Conservation (phyloP, 1,140 invertebrate species). For the Aricia agestis region DNA sequence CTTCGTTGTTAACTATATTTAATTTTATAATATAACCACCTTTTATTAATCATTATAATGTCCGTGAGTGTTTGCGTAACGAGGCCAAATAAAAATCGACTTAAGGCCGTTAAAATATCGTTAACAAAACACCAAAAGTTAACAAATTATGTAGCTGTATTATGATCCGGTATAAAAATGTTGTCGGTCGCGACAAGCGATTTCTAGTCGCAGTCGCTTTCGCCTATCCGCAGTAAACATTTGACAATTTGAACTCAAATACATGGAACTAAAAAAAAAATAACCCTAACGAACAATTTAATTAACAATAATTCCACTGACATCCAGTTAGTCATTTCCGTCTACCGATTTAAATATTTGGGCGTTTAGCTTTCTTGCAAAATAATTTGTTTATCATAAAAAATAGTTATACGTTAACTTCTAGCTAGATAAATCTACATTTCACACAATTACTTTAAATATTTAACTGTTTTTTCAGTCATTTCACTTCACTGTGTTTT, state of each 20-base stretch:
- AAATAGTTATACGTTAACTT: constrained; percentile 44
- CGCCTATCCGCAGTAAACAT: too few species aligned
- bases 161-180: background rate
- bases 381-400: constrained; percentile 27
- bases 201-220: background rate
- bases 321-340: background rate
- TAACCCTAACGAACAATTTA: background rate
- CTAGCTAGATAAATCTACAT: constrained; percentile 44
- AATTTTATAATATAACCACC: constrained; percentile 17
- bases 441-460: constrained; percentile 48
- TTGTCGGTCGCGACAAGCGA: background rate
- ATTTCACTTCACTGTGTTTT: constrained; percentile 27
- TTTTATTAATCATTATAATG: background rate
- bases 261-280: background rate
- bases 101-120: constrained; percentile 2
- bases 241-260: too few species aligned
- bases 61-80: background rate
- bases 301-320: background rate
- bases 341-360: constrained; percentile 15
- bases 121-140: too few species aligned
- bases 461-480: constrained; percentile 37
- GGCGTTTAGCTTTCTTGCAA: constrained; percentile 17
- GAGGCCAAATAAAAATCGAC: background rate
- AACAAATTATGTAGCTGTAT: too few species aligned
- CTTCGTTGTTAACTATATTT: constrained; percentile 33